Evolutionary conservation across 1,140 invertebrate genomes (phyloP).

Genomic region (Bombyx mandarina): DNA sequence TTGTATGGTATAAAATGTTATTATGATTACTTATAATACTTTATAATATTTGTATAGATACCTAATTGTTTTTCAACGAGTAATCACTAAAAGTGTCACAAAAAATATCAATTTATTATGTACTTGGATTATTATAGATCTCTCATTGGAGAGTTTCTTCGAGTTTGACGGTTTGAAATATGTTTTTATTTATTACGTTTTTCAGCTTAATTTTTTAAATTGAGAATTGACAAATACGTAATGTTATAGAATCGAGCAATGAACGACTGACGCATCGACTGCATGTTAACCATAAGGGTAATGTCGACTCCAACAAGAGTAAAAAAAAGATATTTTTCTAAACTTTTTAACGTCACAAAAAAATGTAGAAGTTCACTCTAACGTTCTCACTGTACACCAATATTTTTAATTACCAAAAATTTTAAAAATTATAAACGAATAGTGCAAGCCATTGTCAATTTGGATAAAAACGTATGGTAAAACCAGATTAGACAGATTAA

Average conservation of each 20-base stretch:
- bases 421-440: no score
- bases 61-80: constrained; percentile 22
- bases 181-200: no score
- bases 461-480: no score
- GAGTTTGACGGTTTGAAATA: no score
- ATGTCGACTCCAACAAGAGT: constrained; percentile 46
- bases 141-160: no score
- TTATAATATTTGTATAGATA: constrained; percentile 17
- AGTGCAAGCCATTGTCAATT: no score
- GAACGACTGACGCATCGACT: constrained; percentile 61
- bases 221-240: constrained; percentile 15
- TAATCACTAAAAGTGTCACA: constrained; percentile 60
- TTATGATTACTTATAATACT: constrained; percentile 13
- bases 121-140: no score
- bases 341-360: constrained; percentile 60
- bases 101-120: constrained; percentile 13
- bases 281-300: constrained; percentile 51
- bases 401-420: background rate
- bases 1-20: constrained; percentile 14
- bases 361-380: constrained; percentile 22
- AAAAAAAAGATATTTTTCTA: constrained; percentile 61
- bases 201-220: no score
- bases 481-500: background rate
- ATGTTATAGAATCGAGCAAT: constrained; percentile 26
- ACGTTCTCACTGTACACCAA: background rate